Evolutionary conservation across 1,140 invertebrate genomes (phyloP).

Genomic region (Popillia japonica): DNA sequence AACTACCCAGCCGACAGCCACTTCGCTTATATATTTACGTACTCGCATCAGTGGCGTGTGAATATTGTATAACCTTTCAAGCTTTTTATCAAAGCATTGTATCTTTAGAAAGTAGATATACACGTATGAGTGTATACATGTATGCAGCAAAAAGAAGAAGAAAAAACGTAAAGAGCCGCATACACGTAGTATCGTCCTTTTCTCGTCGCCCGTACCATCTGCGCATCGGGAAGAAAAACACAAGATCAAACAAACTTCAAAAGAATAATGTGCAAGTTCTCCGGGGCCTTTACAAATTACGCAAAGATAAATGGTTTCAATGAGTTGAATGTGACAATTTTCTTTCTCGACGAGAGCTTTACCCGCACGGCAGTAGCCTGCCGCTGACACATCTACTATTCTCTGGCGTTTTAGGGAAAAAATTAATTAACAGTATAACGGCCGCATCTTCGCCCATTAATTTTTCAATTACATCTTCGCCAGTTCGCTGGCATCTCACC

Average conservation of each 20-base stretch:
- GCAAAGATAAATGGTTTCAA: constrained; percentile 20
- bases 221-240: too few species aligned
- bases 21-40: background rate
- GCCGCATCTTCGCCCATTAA: background rate
- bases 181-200: background rate
- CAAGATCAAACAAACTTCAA: constrained; percentile 27
- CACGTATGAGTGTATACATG: background rate
- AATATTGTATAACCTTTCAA: background rate
- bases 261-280: constrained; percentile 15
- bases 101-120: too few species aligned
- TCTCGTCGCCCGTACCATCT: background rate
- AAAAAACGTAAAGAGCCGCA: background rate
- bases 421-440: background rate
- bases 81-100: background rate
- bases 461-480: background rate
- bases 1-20: background rate
- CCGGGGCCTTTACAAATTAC: constrained; percentile 1
- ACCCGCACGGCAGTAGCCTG: background rate
- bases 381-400: too few species aligned
- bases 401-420: background rate
- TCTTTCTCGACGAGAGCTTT: background rate
- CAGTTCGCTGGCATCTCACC: background rate
- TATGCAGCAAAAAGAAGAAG: background rate
- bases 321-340: constrained; percentile 32
- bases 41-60: background rate